Conservation (phyloP, 1,140 invertebrate species). For the Macrobrachium nipponense region DNA sequence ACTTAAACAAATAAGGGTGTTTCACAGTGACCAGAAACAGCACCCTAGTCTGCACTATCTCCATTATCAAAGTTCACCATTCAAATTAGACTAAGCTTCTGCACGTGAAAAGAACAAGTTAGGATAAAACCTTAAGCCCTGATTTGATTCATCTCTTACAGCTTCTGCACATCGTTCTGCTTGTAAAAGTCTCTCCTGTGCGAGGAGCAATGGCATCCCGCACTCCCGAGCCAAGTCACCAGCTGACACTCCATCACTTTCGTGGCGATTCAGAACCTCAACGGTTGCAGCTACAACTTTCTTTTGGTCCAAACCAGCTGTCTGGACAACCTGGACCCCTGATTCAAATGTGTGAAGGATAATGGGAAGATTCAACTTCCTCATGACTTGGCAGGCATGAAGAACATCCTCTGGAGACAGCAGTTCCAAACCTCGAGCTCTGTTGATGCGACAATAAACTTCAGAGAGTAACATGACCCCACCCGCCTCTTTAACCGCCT, state of each 20-base stretch:
- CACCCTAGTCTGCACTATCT: too few species aligned
- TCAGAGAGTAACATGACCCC: slow-evolving; percentile 97
- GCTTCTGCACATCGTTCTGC: slow-evolving; percentile 85
- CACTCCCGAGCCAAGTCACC: slow-evolving; percentile 50
- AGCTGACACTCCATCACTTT: slow-evolving; percentile 43
- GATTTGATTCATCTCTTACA: slow-evolving; percentile 94
- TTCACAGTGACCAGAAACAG: too few species aligned
- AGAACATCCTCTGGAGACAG: slow-evolving; percentile 94
- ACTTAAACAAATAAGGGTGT: too few species aligned
- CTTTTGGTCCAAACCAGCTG: slow-evolving; percentile 78
- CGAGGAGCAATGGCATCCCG: slow-evolving; percentile 88
- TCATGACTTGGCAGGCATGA: slow-evolving; percentile 82
- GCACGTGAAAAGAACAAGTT: slow-evolving; percentile 77
- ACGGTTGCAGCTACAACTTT: slow-evolving; percentile 72
- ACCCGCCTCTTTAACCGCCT: slow-evolving; percentile 88
- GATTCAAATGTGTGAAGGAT: slow-evolving; percentile 87
- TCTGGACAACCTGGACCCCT: slow-evolving; percentile 90
- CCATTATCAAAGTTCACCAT: neutral
- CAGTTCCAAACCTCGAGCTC: slow-evolving; percentile 87
- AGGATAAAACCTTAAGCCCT: slow-evolving; percentile 92
- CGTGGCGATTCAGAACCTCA: slow-evolving; percentile 9
- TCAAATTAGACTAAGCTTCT: neutral
- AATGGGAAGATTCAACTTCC: slow-evolving; percentile 75
- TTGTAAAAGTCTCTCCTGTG: slow-evolving; percentile 85
- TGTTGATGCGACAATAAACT: slow-evolving; percentile 95